Conservation (phyloP, 37 sponge, comb jelly and placozoan species). For the Halisarca cf. caerulea region DNA sequence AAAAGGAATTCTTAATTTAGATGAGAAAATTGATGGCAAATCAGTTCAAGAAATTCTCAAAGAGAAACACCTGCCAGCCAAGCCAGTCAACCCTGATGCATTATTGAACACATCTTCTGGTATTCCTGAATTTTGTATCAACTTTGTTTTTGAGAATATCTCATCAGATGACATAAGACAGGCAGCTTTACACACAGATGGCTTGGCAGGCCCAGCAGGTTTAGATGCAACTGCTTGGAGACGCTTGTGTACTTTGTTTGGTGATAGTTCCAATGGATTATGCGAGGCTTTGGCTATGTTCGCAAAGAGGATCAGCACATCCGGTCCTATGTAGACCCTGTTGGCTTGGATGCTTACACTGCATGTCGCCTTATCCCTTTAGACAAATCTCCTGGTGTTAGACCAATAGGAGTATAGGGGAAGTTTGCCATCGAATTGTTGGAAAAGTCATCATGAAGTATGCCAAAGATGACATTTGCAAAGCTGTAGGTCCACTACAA, state of each 20-base stretch:
- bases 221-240: not conserved
- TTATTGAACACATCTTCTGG: not conserved
- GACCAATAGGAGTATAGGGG: not conserved
- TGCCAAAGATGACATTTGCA: not conserved
- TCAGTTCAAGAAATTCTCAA: not conserved
- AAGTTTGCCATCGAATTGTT: not conserved
- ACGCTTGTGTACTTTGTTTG: conserved; percentile 4
- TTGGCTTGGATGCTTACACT: not conserved
- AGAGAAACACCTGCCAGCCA: conserved; percentile 1
- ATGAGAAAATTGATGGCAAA: not conserved
- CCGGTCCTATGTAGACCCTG: not conserved
- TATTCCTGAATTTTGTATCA: not conserved
- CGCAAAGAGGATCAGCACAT: conserved; percentile 12
- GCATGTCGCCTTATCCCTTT: conserved; percentile 5
- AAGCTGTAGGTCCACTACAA: conserved; percentile 8
- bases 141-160: conserved; percentile 7
- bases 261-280: not conserved
- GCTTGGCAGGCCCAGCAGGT: not conserved
- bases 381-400: conserved; percentile 3
- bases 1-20: not conserved
- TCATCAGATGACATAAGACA: conserved; percentile 14
- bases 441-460: conserved; percentile 20
- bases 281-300: not conserved
- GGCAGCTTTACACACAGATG: not conserved
- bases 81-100: not conserved